Percentiles rank a stretch among this genome's conserved stretches.
phyloP scores from a whole-genome alignment of 2,888 invertebrate genomes.

The Idaea biselata region DNA sequence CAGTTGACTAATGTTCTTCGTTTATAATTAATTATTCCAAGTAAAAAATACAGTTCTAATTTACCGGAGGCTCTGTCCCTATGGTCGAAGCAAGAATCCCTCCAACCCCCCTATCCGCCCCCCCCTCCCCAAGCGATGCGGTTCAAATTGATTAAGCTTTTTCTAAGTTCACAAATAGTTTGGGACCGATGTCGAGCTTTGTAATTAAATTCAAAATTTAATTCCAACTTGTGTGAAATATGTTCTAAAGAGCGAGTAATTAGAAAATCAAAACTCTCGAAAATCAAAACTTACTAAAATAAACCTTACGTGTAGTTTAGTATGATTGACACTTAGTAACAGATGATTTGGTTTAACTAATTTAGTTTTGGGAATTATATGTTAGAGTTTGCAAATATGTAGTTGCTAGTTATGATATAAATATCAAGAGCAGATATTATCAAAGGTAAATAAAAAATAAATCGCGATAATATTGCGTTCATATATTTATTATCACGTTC shows the following conservation, averaged over 20 bases:
- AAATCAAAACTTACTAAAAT: background rate
- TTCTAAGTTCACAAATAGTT: background rate
- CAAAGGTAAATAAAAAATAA: too few species aligned
- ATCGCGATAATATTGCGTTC: too few species aligned
- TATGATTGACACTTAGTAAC: background rate
- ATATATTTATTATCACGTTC: too few species aligned
- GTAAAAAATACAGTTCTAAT: too few species aligned
- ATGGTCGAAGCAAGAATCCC: background rate
- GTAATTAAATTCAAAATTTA: slow-evolving; percentile 1
- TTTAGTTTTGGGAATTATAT: background rate
- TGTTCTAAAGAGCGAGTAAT: background rate
- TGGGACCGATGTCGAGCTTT: background rate
- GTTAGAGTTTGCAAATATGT: too few species aligned
- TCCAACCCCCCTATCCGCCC: background rate
- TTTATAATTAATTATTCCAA: background rate
- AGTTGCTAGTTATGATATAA: too few species aligned
- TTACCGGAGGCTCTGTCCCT: background rate
- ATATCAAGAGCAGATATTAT: too few species aligned
- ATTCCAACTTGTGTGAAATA: background rate
- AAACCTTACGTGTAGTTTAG: background rate
- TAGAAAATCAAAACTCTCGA: background rate
- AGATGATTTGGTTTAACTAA: background rate
- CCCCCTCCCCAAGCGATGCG: background rate
- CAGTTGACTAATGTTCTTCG: background rate
- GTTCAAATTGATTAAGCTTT: background rate